Base-by-base conservation (phyloP, 2,113 vertebrate species). In the Planiliza haematocheilus region DNA sequence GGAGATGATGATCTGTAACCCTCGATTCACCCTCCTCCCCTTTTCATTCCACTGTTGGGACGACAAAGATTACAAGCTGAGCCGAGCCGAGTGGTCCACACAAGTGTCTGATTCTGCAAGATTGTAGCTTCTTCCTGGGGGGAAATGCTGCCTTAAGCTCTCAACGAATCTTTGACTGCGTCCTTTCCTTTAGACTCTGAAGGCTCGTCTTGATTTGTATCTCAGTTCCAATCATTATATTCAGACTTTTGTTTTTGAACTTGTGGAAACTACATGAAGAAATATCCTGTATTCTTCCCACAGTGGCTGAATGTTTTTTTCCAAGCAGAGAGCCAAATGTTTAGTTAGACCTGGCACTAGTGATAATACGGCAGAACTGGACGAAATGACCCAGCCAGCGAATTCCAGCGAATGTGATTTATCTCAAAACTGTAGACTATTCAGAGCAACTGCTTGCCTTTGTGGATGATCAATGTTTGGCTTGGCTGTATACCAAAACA, bases 1-100 rank as follows among this genome's bases (percentile, higher is more conserved):
- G 98, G 98, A 0, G 98, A 99, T 0, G 97, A 99, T 45, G 98
- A 99, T 88, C 95, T 99, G 93, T 99, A 95, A 95, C 55, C 43
- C 24, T 8, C 5, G 10, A 46, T 37, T 34, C 38, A 7, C 42
- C 61, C 8, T 11, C 30, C 63, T 14, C 42, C 51, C 55, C 42
- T 37, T 55, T 43, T 75, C 86, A 79, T 77, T 77, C 73, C 76
- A 77, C 83, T 53, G 75, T 74, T 74, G 56, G 75, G 78, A 68
- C 45, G 46, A 83, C 84, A 61, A 84, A 85, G 77, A 91, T 78
- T 58, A 65, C 73, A 53, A 83, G 79, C 83, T 65, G 79, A 84
- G 83, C 77, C 73, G 72, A 82, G 82, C 84, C 76, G 67, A 81
- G 70, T 13, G 24, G 48, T 83, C 65, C 73, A 74, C 53, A 20